Percentiles rank a stretch among this genome's conserved stretches.
Conservation (phyloP, 1,140 invertebrate species). For the Leptinotarsa defecta region DNA sequence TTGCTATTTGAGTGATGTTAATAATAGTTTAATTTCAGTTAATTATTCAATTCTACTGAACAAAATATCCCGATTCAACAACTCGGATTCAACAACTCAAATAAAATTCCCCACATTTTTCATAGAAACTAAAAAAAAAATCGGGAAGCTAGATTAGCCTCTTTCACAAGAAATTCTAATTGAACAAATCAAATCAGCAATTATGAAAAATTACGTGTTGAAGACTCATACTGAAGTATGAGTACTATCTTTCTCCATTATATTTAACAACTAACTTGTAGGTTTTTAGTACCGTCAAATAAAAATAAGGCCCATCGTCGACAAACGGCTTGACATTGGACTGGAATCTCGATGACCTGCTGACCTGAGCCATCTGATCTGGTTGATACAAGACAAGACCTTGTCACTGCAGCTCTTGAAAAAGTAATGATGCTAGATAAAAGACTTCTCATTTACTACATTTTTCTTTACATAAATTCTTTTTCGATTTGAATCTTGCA, state of each 20-base stretch:
- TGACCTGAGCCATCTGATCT: constrained; percentile 28
- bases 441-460: constrained; percentile 46
- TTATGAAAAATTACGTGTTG: too few relatives aligned
- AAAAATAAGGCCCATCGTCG: constrained; percentile 45
- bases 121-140: too few relatives aligned
- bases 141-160: too few relatives aligned
- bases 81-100: too few relatives aligned
- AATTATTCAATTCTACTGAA: too few relatives aligned
- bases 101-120: too few relatives aligned
- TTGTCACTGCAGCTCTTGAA: constrained; percentile 42
- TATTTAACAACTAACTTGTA: constrained; percentile 37
- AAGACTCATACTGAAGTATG: too few relatives aligned
- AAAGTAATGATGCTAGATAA: constrained; percentile 52
- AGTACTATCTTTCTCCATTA: neutral
- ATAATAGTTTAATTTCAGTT: too few relatives aligned
- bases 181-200: too few relatives aligned
- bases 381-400: constrained; percentile 38
- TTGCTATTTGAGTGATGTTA: too few relatives aligned
- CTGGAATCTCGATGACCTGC: constrained; percentile 8
- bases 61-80: too few relatives aligned
- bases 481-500: neutral
- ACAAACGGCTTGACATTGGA: constrained; percentile 26
- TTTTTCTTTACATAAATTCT: neutral
- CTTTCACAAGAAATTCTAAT: too few relatives aligned
- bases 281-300: constrained; percentile 45